Conservation (phyloP, 2,888 invertebrate species). For the Epinotia bilunana region DNA sequence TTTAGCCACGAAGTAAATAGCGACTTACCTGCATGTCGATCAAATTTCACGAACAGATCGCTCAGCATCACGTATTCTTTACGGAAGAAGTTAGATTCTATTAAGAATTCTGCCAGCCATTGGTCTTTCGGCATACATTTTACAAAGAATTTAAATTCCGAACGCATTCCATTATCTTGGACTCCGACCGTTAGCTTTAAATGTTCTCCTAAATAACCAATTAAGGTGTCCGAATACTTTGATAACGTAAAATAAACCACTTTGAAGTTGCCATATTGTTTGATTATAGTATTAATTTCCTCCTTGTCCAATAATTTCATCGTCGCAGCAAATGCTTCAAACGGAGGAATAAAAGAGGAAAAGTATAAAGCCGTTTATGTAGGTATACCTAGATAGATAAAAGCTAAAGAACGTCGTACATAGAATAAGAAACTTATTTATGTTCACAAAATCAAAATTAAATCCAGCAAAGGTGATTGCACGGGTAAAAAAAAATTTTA, state of each 20-base stretch:
- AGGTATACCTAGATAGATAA: background rate
- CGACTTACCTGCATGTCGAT: constrained; percentile 60
- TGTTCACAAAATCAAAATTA: too few species aligned
- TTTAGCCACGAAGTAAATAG: background rate
- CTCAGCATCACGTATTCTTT: constrained; percentile 72
- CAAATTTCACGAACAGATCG: constrained; percentile 65
- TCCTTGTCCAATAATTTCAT: constrained; percentile 63
- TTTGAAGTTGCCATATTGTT: constrained; percentile 55
- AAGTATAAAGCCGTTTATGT: background rate
- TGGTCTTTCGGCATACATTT: constrained; percentile 84
- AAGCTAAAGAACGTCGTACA: constrained; percentile 3
- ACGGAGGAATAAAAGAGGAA: background rate
- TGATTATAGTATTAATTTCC: constrained; percentile 61
- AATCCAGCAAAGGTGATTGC: too few species aligned
- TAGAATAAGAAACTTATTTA: background rate
- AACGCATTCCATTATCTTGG: constrained; percentile 50
- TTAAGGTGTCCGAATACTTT: constrained; percentile 63
- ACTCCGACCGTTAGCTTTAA: constrained; percentile 62
- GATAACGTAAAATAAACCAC: constrained; percentile 60
- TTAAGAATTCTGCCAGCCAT: constrained; percentile 73
- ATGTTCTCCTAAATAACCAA: constrained; percentile 76
- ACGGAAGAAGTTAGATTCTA: constrained; percentile 64
- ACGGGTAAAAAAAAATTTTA: too few species aligned
- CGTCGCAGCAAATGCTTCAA: constrained; percentile 29
- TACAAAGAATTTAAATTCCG: constrained; percentile 79